Evolutionary conservation across 53 echinoderm and acorn worm species (phyloP), one percentile per base, ranked within the genome.

Genomic region (Patiria pectinifera): DNA sequence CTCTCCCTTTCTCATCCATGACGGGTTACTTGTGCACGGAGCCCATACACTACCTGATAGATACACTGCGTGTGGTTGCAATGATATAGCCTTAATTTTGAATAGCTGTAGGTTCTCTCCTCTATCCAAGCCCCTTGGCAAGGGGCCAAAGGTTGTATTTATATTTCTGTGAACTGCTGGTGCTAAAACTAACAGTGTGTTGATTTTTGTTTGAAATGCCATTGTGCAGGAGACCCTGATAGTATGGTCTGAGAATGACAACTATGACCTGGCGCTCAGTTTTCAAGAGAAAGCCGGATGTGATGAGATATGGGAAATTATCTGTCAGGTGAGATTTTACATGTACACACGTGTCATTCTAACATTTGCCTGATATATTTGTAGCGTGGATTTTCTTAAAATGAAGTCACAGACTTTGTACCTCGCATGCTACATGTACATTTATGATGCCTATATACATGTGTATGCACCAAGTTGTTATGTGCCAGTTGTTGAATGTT

Each of bases 191-290:
- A 46, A 48, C 79, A 43, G 14, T 79, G 45, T 45, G 79, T 79
- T 79, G 19, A 79, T 63, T 58, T 14, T 43, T 15, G 10, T 43
- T 59, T 21, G 25, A 21, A 9, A 44, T 53, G 12, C 19, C 66
- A 60, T 11, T 60, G 66, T 71, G 13, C 80, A 98, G 98, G 98
- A 97, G 80, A 98, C 98, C 13, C 84, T 98, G 82, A 97, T 98
- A 93, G 98, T 98, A 59, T 98, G 98, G 98, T 97, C 98, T 14
- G 98, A 98, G 76, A 96, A 96, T 94, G 98, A 98, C 83, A 96
- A 95, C 86, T 98, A 97, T 96, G 98, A 98, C 92, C 91, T 98
- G 85, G 98, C 98, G 21, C 96, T 98, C 47, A 98, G 98, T 93
- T 98, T 98, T 69, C 98, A 98, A 83, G 98, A 98, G 89, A 97